A percentile compares a stretch with the other conserved stretches of the same genome.
Conservation (phyloP, 2,888 invertebrate genomes). For the Morpho achilles region DNA sequence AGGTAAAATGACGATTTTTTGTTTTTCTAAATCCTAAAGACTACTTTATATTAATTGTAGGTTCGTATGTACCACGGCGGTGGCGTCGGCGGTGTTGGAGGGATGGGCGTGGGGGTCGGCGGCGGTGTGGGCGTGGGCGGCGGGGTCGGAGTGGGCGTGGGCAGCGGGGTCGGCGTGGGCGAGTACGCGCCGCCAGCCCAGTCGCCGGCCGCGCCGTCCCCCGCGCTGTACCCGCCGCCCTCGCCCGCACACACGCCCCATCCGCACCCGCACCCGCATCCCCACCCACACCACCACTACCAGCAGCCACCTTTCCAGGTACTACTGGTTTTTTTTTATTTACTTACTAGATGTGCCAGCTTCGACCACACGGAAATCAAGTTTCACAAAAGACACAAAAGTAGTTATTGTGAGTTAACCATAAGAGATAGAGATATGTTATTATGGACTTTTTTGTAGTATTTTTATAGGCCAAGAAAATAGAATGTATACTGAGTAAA, state of each 20-base stretch:
- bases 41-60: slow-evolving; percentile 40
- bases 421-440: no score
- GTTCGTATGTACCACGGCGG: slow-evolving; percentile 83
- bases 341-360: neutral
- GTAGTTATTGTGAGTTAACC: no score
- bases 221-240: slow-evolving; percentile 72
- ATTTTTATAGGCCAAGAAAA: neutral
- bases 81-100: slow-evolving; percentile 43
- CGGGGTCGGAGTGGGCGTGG: slow-evolving; percentile 38
- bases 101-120: slow-evolving; percentile 33
- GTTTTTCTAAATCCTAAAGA: neutral
- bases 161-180: slow-evolving; percentile 44
- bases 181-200: slow-evolving; percentile 62
- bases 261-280: slow-evolving; percentile 52
- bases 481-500: no score
- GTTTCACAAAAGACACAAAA: no score
- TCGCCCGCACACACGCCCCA: slow-evolving; percentile 72
- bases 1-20: no score
- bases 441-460: neutral
- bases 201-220: slow-evolving; percentile 65
- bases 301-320: slow-evolving; percentile 73
- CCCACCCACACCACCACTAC: slow-evolving; percentile 51
- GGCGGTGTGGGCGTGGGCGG: slow-evolving; percentile 44
- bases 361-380: neutral
- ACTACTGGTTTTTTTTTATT: neutral